Percentiles rank a stretch among this genome's conserved stretches.
These are phyloP conservation scores for Globodera ellingtonae DNA, from an alignment of 1,140 invertebrate species.

Conservation along the genomic window DNA sequence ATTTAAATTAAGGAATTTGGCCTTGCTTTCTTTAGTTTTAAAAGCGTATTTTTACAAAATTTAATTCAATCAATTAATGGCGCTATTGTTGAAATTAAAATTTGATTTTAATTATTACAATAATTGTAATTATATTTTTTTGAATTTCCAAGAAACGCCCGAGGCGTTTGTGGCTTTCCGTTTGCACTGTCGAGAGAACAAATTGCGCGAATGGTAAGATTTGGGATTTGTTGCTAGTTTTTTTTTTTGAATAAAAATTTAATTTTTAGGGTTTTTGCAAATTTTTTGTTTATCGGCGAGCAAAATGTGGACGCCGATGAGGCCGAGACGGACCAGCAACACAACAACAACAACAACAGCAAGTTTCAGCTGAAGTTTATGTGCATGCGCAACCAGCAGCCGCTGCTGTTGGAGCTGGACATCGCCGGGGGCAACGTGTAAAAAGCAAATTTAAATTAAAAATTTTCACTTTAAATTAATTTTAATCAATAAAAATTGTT, in stretches of 20 bases:
- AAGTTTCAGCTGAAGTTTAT: constrained; percentile 28
- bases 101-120: too few species aligned
- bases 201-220: constrained; percentile 13
- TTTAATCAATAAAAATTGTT: too few species aligned
- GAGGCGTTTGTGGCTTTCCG: constrained; percentile 42
- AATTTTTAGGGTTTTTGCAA: constrained; percentile 33
- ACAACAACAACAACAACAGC: neutral
- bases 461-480: too few species aligned
- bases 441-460: neutral
- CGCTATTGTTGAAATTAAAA: too few species aligned
- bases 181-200: constrained; percentile 24
- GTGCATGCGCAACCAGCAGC: constrained; percentile 34
- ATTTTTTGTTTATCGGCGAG: constrained; percentile 39
- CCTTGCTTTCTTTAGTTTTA: too few species aligned
- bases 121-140: too few species aligned
- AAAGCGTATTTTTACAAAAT: too few species aligned
- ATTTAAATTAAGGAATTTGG: too few species aligned
- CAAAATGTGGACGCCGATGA: constrained; percentile 16
- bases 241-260: constrained; percentile 34
- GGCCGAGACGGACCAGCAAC: neutral
- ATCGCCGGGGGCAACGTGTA: constrained; percentile 8
- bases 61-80: too few species aligned
- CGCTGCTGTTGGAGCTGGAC: constrained; percentile 14
- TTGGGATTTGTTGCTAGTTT: neutral
- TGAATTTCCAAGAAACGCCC: constrained; percentile 22